These are phyloP conservation scores for Rhea americana DNA, from an alignment of 2,113 vertebrate species.

Conservation along the genomic window DNA sequence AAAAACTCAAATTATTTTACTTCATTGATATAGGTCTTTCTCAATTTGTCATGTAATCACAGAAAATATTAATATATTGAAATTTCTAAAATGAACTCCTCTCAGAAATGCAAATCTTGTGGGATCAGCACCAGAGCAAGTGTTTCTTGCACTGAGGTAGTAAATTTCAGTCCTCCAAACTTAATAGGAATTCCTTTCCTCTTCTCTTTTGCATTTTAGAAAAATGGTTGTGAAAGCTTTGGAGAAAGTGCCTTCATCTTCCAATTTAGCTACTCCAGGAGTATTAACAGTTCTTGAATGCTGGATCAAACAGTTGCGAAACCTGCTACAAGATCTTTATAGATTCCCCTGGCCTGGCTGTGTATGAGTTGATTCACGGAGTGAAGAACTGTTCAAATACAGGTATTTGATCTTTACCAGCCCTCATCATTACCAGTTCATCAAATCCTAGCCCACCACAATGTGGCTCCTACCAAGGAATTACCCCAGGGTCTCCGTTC, in stretches of 20 bases:
- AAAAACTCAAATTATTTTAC: background rate
- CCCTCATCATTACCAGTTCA: background rate
- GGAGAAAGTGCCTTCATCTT: background rate
- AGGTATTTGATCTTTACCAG: background rate
- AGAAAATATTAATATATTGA: background rate
- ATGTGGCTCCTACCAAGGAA: background rate
- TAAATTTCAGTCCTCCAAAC: background rate
- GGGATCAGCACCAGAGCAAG: background rate
- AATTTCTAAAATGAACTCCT: background rate
- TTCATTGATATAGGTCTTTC: background rate
- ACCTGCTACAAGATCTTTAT: background rate
- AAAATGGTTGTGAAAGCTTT: background rate
- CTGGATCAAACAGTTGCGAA: background rate
- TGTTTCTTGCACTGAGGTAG: background rate
- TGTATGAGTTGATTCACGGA: rapidly evolving
- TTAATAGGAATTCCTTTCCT: background rate
- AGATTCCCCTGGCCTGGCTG: background rate
- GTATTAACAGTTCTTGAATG: background rate
- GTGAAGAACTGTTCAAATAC: background rate
- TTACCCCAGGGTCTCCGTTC: background rate
- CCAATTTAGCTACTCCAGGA: background rate
- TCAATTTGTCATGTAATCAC: background rate
- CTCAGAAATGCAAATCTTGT: background rate
- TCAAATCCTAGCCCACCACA: background rate
- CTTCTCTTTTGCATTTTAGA: background rate